Conservation (phyloP, 2,888 invertebrate genomes). For the Piscicola geometra region DNA sequence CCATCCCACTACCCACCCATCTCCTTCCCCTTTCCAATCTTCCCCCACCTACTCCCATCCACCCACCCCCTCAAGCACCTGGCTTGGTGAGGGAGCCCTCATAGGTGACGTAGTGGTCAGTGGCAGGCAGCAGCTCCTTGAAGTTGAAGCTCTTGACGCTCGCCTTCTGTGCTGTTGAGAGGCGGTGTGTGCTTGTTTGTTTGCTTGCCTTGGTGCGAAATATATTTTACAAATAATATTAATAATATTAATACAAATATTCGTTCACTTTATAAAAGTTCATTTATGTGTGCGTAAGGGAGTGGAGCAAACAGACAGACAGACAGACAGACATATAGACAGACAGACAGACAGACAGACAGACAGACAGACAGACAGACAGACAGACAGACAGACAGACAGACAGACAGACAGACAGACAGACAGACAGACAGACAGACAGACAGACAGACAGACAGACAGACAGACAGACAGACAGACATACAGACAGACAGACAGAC, state of each 20-base stretch:
- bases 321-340: too few relatives aligned
- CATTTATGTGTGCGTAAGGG: background rate
- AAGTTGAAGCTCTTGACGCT: constrained; percentile 42
- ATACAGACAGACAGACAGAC: too few relatives aligned
- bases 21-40: too few relatives aligned
- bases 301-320: constrained; percentile 6
- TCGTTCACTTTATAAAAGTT: background rate
- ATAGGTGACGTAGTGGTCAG: constrained; percentile 77
- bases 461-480: background rate
- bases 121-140: constrained; percentile 42
- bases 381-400: too few relatives aligned
- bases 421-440: too few relatives aligned
- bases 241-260: background rate
- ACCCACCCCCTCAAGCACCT: too few relatives aligned
- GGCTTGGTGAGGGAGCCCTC: constrained; percentile 96
- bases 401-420: too few relatives aligned
- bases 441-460: too few relatives aligned
- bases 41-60: too few relatives aligned
- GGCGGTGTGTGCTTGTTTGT: background rate
- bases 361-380: too few relatives aligned
- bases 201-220: background rate
- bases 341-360: too few relatives aligned
- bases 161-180: constrained; percentile 38
- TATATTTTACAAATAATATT: background rate
- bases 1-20: too few relatives aligned